Evolutionary conservation across 2,888 invertebrate species (phyloP), one percentile per base, ranked within the genome.

Genomic region (Odontomyia ornata): DNA sequence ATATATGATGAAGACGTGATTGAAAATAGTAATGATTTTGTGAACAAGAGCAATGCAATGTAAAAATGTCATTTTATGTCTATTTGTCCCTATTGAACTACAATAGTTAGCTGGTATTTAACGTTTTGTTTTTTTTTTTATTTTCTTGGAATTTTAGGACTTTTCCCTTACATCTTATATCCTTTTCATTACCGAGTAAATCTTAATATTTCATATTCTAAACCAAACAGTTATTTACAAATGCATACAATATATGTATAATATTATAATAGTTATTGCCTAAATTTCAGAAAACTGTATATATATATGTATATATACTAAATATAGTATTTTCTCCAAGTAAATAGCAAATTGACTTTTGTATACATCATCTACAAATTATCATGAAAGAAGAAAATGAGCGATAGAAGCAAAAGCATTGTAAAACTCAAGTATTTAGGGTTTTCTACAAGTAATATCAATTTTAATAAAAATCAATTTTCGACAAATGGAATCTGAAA

Each of bases 321-420:
- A 47, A 30, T 72, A 23, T 27, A 72, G 11, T 23, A 56, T 64
- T 18, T 72, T 72, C 56, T 72, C 27, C 72, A 72, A 67, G 56
- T 72, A 72, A 72, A 72, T 72, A 56, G 72, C 72, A 57, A 72
- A 72, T 72, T 72, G 72, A 72, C 72, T 72, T 72, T 72, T 72
- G 72, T 72, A 72, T 72, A 72, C 30, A 30, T 72, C 56, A 67
- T 72, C 57, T 72, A 57, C 52, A 28, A 52, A 27, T 11, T 15
- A 36, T 36, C 36, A 9, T 36, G 5, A 36, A 3, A 28, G 11
- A 13, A 11, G 21, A n/a, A 60, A 60, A n/a, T 25, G 60, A 60
- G 25, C 15, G 60, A 23, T 60, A 36, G 21, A 13, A 21, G 18
- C 4, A 23, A 5, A 52, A 4, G 5, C 15, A 18, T 18, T 52